phyloP scores from a whole-genome alignment of 2,797 vertebrate species.

The Propithecus deckenii region DNA sequence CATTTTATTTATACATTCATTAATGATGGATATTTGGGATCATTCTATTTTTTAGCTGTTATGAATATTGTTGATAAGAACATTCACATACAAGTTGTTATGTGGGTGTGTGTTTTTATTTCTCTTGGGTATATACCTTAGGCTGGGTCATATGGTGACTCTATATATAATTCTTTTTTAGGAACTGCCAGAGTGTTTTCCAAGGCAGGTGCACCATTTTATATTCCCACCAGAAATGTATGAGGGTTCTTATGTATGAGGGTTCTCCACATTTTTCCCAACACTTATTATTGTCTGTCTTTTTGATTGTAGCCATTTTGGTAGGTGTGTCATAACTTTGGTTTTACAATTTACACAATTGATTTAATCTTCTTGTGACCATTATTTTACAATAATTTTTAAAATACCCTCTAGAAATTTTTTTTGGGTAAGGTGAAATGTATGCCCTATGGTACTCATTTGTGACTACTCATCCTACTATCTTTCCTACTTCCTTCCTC shows the following conservation, averaged over 20 bases:
- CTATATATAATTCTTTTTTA: background rate
- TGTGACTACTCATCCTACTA: too few species aligned
- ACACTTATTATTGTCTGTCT: background rate
- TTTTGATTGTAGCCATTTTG: slow-evolving; percentile 1
- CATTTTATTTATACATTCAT: background rate
- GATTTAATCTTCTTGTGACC: background rate
- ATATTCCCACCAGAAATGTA: background rate
- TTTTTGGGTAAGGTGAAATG: background rate
- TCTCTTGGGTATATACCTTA: background rate
- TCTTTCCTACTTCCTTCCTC: background rate
- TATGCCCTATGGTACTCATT: background rate
- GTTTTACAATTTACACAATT: background rate
- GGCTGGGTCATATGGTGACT: background rate
- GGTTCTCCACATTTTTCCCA: background rate
- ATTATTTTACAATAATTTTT: background rate
- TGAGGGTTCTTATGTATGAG: background rate
- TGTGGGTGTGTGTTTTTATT: background rate
- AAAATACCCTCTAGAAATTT: background rate
- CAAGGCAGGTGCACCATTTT: background rate
- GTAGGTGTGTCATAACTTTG: background rate
- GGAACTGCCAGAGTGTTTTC: background rate
- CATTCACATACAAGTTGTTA: background rate
- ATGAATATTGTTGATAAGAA: slow-evolving; percentile 3
- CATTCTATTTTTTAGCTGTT: background rate
- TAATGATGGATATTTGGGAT: background rate